Base-by-base conservation (phyloP, 2,113 vertebrate species). In the Hylia prasina region DNA sequence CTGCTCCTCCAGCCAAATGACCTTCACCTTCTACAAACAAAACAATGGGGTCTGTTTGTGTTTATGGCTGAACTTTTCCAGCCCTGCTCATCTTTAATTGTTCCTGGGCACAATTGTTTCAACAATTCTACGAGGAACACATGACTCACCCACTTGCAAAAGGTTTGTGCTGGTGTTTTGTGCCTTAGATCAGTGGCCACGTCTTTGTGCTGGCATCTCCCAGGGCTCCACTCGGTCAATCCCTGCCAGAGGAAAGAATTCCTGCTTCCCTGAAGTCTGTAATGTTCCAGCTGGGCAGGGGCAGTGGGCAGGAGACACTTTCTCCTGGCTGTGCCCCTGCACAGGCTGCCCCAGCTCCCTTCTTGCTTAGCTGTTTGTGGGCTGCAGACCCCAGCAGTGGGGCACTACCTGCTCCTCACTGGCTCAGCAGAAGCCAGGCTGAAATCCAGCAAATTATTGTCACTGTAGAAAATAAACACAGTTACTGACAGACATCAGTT, bases 21-120 rank as follows among this genome's bases (percentile, higher is more conserved):
- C 80, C 86, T 72, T 75, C 73, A 69, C 81, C 66, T 75, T 64
- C 73, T 4, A n/a, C 88, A 92, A 82, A 94, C 71, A 87, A 77
- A 80, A 72, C 60, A 9, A 21, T 76, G 65, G 19, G 60, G 82
- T 64, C 89, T 94, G 79, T 84, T 96, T 89, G 66, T 91, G 82
- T 73, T 95, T 91, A 85, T 24, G 73, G 79, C 78, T 91, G 50
- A 94, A 53, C 90, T 93, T 75, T 92, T 91, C 94, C 94, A 87
- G 84, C 42, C 84, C 89, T 39, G 24, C 82, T 93, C 77, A 87
- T 89, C 83, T 84, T 72, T 87, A 65, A 89, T 95, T 96, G 93
- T 95, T 97, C 93, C 94, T 97, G 77, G 89, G 87, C 84, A 96
- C 94, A 94, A 95, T 50, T 47, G 63, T 90, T 94, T 88, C 90